Evolutionary conservation across 2,888 invertebrate species (phyloP), one percentile per base, ranked within the genome.

Genomic region (Aphodius sticticus): DNA sequence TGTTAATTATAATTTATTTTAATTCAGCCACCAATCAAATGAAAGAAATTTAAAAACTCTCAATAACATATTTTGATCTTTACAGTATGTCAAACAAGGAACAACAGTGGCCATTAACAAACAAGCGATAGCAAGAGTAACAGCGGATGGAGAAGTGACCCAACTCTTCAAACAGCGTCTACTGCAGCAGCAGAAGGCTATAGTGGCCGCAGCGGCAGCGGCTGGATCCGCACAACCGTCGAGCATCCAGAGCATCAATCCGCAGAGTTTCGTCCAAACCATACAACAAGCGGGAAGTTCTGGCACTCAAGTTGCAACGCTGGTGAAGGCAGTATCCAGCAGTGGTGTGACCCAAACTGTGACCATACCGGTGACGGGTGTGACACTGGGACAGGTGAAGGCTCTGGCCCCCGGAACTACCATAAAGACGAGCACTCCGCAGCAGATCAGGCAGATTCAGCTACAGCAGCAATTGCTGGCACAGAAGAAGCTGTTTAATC

Each of bases 371-470:
- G 90, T 91, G 1, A 89, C 91, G 0, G 90, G 90, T n/a, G 88
- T 90, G 77, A 87, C 90, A 70, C 84, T 91, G 79, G 90, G 91
- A 53, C 88, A 89, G 83, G 84, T 85, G 5, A 85, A 86, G 79
- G 85, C 86, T 1, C 77, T 86, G 53, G 84, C 88, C 0, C 87
- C 88, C 69, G 88, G 87, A n/a, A 85, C 87, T 26, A 88, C 89
- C 84, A 81, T 87, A 35, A 87, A 87, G 26, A 90, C 93, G 77
- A 91, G 92, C 0, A 92, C 93, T 69, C 90, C 92, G 0, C 93
- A 92, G 82, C 94, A 94, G 83, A 91, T 95, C 81, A 90, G 94
- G 0, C 94, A 94, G 82, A 85, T 94, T 70, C 92, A 93, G 71
- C 87, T 93, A 81, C 93, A 93, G 82, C 92, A 92, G 80, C 89